A percentile compares a stretch with the other conserved stretches of the same genome.
Evolutionary conservation across 2,888 invertebrate genomes (phyloP).

Genomic region (Bombyx huttoni): DNA sequence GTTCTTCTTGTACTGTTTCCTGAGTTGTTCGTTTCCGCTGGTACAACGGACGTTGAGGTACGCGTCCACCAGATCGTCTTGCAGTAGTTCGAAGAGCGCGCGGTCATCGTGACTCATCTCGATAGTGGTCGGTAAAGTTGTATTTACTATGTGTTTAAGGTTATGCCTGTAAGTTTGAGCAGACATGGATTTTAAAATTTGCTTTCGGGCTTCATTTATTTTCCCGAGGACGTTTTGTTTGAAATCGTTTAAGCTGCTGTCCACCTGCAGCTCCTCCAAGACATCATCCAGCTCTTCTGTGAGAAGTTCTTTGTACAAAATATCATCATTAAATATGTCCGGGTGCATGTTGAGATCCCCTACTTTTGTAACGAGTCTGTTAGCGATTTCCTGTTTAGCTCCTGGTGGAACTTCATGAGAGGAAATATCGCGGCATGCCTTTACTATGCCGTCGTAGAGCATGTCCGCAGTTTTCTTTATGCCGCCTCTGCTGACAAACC

Average conservation of each 20-base stretch:
- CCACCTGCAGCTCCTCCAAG: constrained; percentile 14
- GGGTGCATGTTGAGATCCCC: constrained; percentile 33
- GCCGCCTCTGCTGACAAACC: constrained; percentile 3
- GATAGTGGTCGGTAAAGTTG: constrained; percentile 20
- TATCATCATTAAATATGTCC: constrained; percentile 28
- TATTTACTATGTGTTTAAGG: constrained; percentile 28
- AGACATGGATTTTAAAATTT: constrained; percentile 19
- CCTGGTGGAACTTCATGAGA: constrained; percentile 7
- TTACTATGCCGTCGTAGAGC: constrained; percentile 19
- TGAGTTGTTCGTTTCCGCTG: constrained; percentile 16
- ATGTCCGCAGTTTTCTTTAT: constrained; percentile 16
- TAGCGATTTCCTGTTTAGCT: constrained; percentile 21
- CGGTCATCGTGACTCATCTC: constrained; percentile 20
- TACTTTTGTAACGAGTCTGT: constrained; percentile 25
- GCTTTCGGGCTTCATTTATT: constrained; percentile 19
- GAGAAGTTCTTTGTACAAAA: constrained; percentile 27
- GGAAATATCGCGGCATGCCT: constrained; percentile 24
- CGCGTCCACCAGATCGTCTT: constrained; percentile 38
- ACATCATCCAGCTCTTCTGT: constrained; percentile 28
- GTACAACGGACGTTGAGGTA: constrained; percentile 35
- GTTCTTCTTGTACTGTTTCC: constrained; percentile 22
- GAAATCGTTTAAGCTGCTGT: constrained; percentile 11
- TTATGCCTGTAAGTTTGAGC: constrained; percentile 30
- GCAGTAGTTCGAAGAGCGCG: constrained; percentile 29
- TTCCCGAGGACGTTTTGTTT: constrained; percentile 22